Evolutionary conservation across 2,797 vertebrate genomes (phyloP).

Genomic region (Sebastes kiyomatsui): DNA sequence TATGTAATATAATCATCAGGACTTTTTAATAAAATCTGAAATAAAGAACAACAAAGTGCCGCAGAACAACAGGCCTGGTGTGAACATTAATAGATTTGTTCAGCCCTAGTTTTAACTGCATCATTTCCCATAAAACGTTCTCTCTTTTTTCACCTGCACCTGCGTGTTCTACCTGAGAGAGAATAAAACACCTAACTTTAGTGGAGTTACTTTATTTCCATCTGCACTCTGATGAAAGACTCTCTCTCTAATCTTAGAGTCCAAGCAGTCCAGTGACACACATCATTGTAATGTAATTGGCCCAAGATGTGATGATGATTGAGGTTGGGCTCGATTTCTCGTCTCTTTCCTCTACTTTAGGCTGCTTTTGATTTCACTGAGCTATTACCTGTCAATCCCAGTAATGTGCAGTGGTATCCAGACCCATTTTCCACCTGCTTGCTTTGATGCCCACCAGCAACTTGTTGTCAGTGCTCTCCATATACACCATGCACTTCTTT

Average conservation of each 20-base stretch:
- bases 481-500: constrained; percentile 41
- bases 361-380: constrained; percentile 51
- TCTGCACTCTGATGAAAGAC: neutral
- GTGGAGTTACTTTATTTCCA: neutral
- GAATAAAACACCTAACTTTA: neutral
- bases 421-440: constrained; percentile 75
- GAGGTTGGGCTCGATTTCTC: constrained; percentile 20
- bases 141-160: neutral
- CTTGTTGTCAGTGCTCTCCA: constrained; percentile 52
- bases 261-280: neutral
- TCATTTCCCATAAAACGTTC: neutral
- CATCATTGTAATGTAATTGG: constrained; percentile 29
- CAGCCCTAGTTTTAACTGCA: neutral
- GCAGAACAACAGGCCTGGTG: neutral
- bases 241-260: neutral
- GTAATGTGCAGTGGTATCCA: constrained; percentile 55
- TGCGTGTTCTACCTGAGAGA: neutral
- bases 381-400: constrained; percentile 74
- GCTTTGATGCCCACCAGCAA: constrained; percentile 65
- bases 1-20: neutral
- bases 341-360: constrained; percentile 33
- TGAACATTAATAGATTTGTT: neutral
- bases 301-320: constrained; percentile 30
- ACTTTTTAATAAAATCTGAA: neutral
- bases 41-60: neutral